These are phyloP conservation scores for Augochlora pura DNA, from an alignment of 1,140 invertebrate species.

Conservation along the genomic window DNA sequence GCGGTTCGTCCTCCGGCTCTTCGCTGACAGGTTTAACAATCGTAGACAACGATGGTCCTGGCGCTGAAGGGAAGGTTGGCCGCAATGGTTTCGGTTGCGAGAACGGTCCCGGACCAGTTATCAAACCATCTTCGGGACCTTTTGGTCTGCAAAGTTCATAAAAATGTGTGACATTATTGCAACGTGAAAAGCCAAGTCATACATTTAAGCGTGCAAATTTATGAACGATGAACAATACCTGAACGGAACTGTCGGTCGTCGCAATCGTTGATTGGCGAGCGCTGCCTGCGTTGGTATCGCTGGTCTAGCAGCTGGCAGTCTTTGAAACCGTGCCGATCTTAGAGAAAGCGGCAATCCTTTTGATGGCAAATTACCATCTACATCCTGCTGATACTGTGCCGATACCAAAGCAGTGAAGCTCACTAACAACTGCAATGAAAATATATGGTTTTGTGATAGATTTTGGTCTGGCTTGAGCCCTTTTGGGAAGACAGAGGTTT, in stretches of 20 bases:
- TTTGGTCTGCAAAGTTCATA: slow-evolving; percentile 35
- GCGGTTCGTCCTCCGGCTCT: slow-evolving; percentile 56
- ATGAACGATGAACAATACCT: slow-evolving; percentile 22
- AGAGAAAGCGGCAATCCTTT: slow-evolving; percentile 21
- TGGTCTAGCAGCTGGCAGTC: slow-evolving; percentile 38
- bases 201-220: neutral
- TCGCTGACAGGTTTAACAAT: slow-evolving; percentile 71
- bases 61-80: slow-evolving; percentile 12
- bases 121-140: slow-evolving; percentile 29
- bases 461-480: neutral
- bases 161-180: neutral
- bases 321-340: slow-evolving; percentile 55
- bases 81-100: slow-evolving; percentile 7
- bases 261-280: slow-evolving; percentile 62
- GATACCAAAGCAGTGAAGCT: slow-evolving; percentile 54
- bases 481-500: too few species aligned
- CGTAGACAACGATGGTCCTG: slow-evolving; percentile 46
- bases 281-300: slow-evolving; percentile 42
- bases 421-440: slow-evolving; percentile 63
- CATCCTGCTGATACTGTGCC: slow-evolving; percentile 61
- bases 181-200: too few species aligned
- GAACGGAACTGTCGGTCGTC: slow-evolving; percentile 54
- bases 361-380: slow-evolving; percentile 7
- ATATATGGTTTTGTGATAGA: neutral
- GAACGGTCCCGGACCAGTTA: slow-evolving; percentile 30